Base-by-base conservation (phyloP, 1,140 invertebrate species). In the Aphaenogaster floridana region DNA sequence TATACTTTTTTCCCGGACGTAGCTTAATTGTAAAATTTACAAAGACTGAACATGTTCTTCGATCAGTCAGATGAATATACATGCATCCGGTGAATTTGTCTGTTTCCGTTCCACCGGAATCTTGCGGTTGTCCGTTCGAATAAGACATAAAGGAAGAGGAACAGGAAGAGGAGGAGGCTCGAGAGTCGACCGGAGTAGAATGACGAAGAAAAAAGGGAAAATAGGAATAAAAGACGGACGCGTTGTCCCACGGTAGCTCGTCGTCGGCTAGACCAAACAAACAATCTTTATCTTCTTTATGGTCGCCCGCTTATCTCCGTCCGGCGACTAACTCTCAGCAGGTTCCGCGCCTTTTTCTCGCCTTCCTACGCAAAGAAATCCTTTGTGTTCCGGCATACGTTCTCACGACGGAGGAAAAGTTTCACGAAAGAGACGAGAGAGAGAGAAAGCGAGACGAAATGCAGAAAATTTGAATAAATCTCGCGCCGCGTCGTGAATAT, bases 251-350 rank as follows among this genome's bases (percentile, higher is more conserved):
- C 88, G 86, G 84, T 72, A 87, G 87, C 87, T 79, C 83, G 69
- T 81, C 52, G 88, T 87, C 79, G 85, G 80, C 89, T 84, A 89
- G 91, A 90, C 90, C 93, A 93, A 93, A 94, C 92, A 93, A 94
- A 94, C 93, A 93, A 93, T 93, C 86, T 92, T 93, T 94, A 93
- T 93, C 92, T 92, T 86, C 85, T 93, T 89, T 87, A 85, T 74
- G 74, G 86, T 57, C 83, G 71, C 71, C 85, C 80, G 80, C 88
- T 92, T 93, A 92, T 93, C 91, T 89, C 76, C 78, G 76, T 64
- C 87, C 39, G 45, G 63, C 74, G 89, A 86, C 86, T 85, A 79
- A 74, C 77, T 88, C 85, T 84, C 63, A 61, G 48, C 69, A 76
- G 83, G 64, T 88, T 86, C 72, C 81, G 88, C 83, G 74, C 86